phyloP scores from a whole-genome alignment of 2,113 vertebrate species.

The Lanius ludovicianus region DNA sequence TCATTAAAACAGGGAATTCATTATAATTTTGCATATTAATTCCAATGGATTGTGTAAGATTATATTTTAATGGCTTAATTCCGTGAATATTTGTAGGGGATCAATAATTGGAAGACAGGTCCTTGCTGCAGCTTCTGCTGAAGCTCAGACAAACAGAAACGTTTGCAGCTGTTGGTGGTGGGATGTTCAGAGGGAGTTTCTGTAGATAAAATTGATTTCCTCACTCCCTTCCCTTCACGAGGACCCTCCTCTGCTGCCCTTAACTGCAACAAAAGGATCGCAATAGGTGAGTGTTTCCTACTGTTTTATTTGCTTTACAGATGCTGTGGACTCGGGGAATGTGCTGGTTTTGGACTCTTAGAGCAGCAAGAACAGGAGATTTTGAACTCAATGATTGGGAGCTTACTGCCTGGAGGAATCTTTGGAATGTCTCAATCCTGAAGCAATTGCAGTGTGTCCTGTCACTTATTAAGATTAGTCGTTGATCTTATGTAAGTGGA shows the following conservation, averaged over 20 bases:
- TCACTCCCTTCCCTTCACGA: not conserved
- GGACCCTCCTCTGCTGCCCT: not conserved
- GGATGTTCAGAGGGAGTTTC: not conserved
- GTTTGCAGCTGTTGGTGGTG: not conserved
- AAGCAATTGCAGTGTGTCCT: not conserved
- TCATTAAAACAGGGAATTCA: not conserved
- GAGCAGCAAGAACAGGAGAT: not conserved
- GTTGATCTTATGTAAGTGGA: not conserved
- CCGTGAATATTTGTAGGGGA: not conserved
- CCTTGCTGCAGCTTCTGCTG: not conserved
- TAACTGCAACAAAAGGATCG: too few relatives aligned
- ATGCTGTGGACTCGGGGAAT: not conserved
- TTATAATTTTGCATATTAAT: not conserved
- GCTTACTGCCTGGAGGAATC: not conserved
- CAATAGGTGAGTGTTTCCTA: not conserved
- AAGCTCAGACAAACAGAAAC: not conserved
- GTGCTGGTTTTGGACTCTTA: not conserved
- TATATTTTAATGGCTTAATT: not conserved
- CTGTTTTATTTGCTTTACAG: not conserved
- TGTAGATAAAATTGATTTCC: not conserved
- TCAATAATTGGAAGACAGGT: not conserved
- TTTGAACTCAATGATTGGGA: fast-evolving
- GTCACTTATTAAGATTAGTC: not conserved
- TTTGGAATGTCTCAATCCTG: not conserved
- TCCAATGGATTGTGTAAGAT: not conserved